Evolutionary conservation across 2,888 invertebrate species (phyloP), one percentile per base, ranked within the genome.

Genomic region (Drosophila nr. medialis): DNA sequence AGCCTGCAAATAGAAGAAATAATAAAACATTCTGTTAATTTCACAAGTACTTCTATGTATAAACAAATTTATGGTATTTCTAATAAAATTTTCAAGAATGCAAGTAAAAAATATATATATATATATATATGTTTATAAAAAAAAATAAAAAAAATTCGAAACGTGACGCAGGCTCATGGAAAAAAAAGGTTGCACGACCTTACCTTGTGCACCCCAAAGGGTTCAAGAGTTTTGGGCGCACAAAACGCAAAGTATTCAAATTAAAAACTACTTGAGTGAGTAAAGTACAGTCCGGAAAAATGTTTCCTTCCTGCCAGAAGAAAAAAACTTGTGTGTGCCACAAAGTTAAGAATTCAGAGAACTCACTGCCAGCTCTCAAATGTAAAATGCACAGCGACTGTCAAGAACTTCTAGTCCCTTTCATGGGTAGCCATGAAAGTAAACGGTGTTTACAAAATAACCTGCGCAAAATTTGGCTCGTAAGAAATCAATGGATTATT

Each of bases 1-100:
- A 92, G 85, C 95, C 96, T 96, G 94, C 38, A 95, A 95, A 84
- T 92, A 78, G 21, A 91, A 86, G 79, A 81, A 83, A 82, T 64
- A 68, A 68, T 13, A 65, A 53, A 74, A 69, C 10, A 55, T 66
- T 42, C 32, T 65, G 64, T 78, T 69, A 74, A 82, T 62, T 66
- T 64, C 34, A 56, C 34, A 77, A 59, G 49, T 59, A 78, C 32
- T 24, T n/a, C 40, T 48, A 18, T 60, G 64, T 49, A 60, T 38
- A 74, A 66, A 73, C 51, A 69, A 55, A 48, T 64, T 59, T 72
- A 50, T 58, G 58, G 45, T 55, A 75, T 80, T 70, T 56, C 42
- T 58, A 70, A 77, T 62, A 79, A 64, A 29, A 58, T 49, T 51
- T 70, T 62, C 24, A 65, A 64, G 59, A 68, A 77, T 84, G 65